Base-by-base conservation (phyloP, 2,113 vertebrate species). In the Ptychochromis oligacanthus region DNA sequence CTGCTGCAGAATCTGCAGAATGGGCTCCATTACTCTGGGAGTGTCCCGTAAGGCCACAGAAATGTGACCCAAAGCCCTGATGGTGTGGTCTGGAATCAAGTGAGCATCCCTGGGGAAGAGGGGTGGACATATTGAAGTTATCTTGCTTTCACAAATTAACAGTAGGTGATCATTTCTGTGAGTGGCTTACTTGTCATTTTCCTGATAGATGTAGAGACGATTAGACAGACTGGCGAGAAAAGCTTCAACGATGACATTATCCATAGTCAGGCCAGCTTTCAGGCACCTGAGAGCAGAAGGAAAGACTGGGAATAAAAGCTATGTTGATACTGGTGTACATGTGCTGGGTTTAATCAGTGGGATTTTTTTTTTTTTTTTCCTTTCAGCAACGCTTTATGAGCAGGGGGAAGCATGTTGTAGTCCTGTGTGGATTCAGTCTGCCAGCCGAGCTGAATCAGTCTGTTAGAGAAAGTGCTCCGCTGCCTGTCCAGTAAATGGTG, bases 211-310 rank as follows among this genome's bases (percentile, higher is more conserved):
- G 93, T 99, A 99, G 61, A 99, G 97, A 52, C 98, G 97, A 91
- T 99, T 99, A 9, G 98, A 99, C 36, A 99, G 94, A 87, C 98
- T 99, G 88, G 98, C 98, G 15, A 99, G 96, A 90, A 99, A 99
- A 22, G 98, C 98, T 85, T 99, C 98, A 17, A 99, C 98, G 0
- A 99, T 99, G 84, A 99, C 97, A 0, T 96, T 95, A 38, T 99
- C 98, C 92, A 98, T 97, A 0, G 96, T 97, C 86, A 98, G 91
- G 1, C 98, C 98, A 12, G 98, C 97, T 90, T 99, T 99, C 92
- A 99, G 93, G 92, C 98, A 98, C 93, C 98, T 99, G 88, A 52
- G 8, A 20, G 82, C 38, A 0, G 78, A 82, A 7, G 49, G 26
- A 78, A 22, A 43, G 4, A 54, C 18, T 15, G 36, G 31, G n/a